Conservation (phyloP, 2,113 vertebrate species). For the Lasiurus cinereus region DNA sequence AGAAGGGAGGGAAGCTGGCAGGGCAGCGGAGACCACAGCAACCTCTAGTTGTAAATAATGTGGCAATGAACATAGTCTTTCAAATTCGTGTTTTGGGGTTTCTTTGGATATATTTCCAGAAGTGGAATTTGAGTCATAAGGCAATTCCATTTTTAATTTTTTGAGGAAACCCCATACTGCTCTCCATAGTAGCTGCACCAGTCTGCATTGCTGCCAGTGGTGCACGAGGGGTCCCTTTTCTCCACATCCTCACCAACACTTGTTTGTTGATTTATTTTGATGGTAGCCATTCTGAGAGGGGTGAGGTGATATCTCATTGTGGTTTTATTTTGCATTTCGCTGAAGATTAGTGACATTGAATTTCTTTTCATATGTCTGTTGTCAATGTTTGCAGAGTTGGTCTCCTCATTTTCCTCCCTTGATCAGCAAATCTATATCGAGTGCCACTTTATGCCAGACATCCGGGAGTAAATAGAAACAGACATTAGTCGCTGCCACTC, state of each 20-base stretch:
- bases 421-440: not conserved
- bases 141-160: not conserved
- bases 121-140: not conserved
- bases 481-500: not conserved
- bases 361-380: not conserved
- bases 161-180: not conserved
- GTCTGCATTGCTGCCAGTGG: not conserved
- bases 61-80: not conserved
- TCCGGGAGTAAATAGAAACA: not conserved
- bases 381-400: not conserved
- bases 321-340: not conserved
- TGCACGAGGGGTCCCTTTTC: not conserved
- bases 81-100: not conserved
- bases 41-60: not conserved
- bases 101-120: not conserved
- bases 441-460: not conserved
- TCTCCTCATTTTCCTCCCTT: not conserved
- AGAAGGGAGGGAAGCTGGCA: no score
- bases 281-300: not conserved
- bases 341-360: not conserved
- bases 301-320: not conserved
- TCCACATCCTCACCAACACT: not conserved
- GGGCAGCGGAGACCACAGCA: no score
- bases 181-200: not conserved
- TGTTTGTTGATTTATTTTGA: not conserved